Conservation (phyloP, 2,113 vertebrate species). For the Recurvirostra avosetta region DNA sequence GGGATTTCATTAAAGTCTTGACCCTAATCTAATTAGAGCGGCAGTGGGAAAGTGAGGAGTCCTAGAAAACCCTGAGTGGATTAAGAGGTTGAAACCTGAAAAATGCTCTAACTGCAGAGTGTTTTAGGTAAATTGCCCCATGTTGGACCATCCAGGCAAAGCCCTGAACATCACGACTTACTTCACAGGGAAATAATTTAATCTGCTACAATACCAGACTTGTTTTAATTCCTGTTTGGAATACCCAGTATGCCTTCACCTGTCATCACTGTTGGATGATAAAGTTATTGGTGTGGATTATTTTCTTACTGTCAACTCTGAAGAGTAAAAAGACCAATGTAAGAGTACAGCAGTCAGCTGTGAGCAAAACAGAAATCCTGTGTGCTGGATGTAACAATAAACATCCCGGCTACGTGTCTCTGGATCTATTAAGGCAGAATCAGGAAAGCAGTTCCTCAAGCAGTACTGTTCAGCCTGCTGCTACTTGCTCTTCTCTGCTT, state of each 20-base stretch:
- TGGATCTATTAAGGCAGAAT: not conserved
- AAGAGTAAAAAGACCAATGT: not conserved
- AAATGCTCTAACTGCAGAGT: not conserved
- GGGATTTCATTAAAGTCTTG: not conserved
- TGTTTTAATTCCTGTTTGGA: not conserved
- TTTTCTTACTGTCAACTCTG: not conserved
- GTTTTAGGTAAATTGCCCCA: not conserved
- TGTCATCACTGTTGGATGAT: rapidly evolving
- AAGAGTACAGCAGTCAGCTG: not conserved
- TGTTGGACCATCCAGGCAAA: not conserved
- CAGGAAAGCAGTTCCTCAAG: not conserved
- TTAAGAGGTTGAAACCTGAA: slow-evolving; percentile 22
- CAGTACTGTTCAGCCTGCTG: not conserved
- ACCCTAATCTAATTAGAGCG: not conserved
- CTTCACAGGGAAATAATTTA: not conserved
- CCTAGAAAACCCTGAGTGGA: not conserved
- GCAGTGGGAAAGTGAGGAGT: slow-evolving; percentile 36
- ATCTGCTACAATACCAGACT: not conserved
- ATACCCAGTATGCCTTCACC: not conserved
- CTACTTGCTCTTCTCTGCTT: not conserved
- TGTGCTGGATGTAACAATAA: not conserved
- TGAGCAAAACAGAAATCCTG: not conserved
- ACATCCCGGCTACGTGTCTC: rapidly evolving
- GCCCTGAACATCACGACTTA: rapidly evolving
- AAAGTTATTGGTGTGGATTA: not conserved